Evolutionary conservation across 1,140 invertebrate genomes (phyloP), one percentile per base, ranked within the genome.

Genomic region (Nylanderia fulva): DNA sequence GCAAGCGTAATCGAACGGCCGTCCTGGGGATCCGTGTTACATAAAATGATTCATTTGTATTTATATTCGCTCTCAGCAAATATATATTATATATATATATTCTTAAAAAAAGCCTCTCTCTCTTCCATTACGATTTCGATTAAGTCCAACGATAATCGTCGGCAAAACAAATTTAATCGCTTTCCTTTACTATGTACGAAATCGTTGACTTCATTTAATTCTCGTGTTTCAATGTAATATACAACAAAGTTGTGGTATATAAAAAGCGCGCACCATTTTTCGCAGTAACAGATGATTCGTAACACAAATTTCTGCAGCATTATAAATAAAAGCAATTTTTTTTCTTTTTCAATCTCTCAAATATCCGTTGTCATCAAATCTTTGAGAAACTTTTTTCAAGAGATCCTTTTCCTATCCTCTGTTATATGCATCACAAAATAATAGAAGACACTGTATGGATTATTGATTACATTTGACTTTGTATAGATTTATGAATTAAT

Each of bases 11-110:
- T 84, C 83, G 74, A 84, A 84, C 83, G 74, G 60, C 83, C 45
- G 45, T 84, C 72, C 75, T 79, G 75, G 58, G 72, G 66, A 60
- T 45, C 52, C 36, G 39, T 79, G 27, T 66, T 84, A 84, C 60
- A 64, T 84, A 66, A 84, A 77, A 58, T 84, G 74, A 79, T 64
- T 77, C 83, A 84, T 84, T 84, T 80, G 66, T 82, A 82, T 82
- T 82, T 82, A 82, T 82, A 82, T 79, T 36, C 60, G 45, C 36
- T 66, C 15, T 84, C 42, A 27, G 11, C 21, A 64, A 39, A 69
- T 69, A 29, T 69, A 71, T 80, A 58, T 80, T 80, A 58, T 80
- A 48, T 56, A 69, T 69, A 56, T 69, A 71, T 80, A 58, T 71
- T 71, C 77, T 52, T 80, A 29, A 71, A 71, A 80, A 80, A 45